Percentiles rank a stretch among this genome's conserved stretches.
phyloP scores from a whole-genome alignment of 2,888 invertebrate genomes.

The Drosophila prostipennis region DNA sequence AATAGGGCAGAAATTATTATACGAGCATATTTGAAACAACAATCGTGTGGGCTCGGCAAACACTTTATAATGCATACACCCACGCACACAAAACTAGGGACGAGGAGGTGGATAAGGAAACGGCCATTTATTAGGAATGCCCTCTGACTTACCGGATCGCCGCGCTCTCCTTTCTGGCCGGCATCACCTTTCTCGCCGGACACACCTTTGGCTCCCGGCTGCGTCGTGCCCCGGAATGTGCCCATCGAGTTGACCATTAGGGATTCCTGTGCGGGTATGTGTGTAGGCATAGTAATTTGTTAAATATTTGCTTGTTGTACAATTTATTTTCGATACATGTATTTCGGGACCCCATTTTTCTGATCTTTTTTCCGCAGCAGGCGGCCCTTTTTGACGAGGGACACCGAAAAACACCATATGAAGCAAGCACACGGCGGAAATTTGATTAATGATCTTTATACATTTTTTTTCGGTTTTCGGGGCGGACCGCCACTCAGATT shows the following conservation, averaged over 20 bases:
- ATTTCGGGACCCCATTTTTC: slow-evolving; percentile 33
- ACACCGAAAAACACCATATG: slow-evolving; percentile 45
- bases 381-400: slow-evolving; percentile 51
- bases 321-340: slow-evolving; percentile 78
- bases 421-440: slow-evolving; percentile 52
- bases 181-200: slow-evolving; percentile 88
- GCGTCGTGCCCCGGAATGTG: slow-evolving; percentile 86
- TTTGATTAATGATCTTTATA: slow-evolving; percentile 72
- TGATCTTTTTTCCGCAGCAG: slow-evolving; percentile 37
- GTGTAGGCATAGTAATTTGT: slow-evolving; percentile 73
- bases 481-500: slow-evolving; percentile 14
- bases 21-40: slow-evolving; percentile 50
- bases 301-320: slow-evolving; percentile 79
- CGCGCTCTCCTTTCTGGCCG: slow-evolving; percentile 88
- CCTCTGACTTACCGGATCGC: slow-evolving; percentile 88
- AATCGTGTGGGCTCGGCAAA: slow-evolving; percentile 39
- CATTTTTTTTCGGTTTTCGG: no score
- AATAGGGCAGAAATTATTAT: slow-evolving; percentile 80
- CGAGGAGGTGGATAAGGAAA: background rate
- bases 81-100: slow-evolving; percentile 9
- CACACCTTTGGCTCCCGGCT: slow-evolving; percentile 91
- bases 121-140: slow-evolving; percentile 47
- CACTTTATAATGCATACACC: slow-evolving; percentile 55
- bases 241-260: slow-evolving; percentile 86
- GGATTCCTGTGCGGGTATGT: slow-evolving; percentile 85